Base-by-base conservation (phyloP, 2,113 vertebrate genomes). In the Menidia beryllina region DNA sequence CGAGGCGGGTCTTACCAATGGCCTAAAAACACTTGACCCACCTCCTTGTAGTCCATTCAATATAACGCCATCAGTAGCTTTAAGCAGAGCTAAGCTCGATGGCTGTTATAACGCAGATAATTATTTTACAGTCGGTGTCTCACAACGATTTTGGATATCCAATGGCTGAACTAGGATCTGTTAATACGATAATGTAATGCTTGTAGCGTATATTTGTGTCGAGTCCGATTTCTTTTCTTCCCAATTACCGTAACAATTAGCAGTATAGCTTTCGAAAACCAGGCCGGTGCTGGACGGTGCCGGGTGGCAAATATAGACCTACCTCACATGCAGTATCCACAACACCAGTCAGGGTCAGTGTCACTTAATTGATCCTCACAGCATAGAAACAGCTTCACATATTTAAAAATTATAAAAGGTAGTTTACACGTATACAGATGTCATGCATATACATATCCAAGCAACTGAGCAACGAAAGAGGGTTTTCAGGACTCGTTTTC, bases 1-100 rank as follows among this genome's bases (percentile, higher is more conserved):
- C 83, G 47, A 80, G 81, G 78, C 83, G 84, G 88, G 76, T 85
- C 86, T 77, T 54, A 27, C 48, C 47, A 26, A 56, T 65, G 89
- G 89, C 89, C 90, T 83, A 76, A 55, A 61, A 61, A 38, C 54
- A 17, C 69, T 36, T 17, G 84, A 85, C 82, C 78, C 73, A 63
- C 85, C 85, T 84, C 79, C 75, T 26, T 21, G 5, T 25, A 47
- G 20, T 34, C 62, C 57, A 43, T 82, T 78, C 70, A 88, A 51
- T 55, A 26, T 11, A 60, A 72, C 51, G 13, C 38, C 47, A 54
- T 24, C 7, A 19, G 36, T n/a, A 10, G 24, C 49, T 50, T 27
- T 54, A 43, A 62, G 8, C 57, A 38, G 19, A 56, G 19, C 10
- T 38, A 10, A 7, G 3, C 23, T 49, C 1, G 3, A 8, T 34